Evolutionary conservation across 1,140 invertebrate genomes (phyloP).

Genomic region (Grapholita molesta): DNA sequence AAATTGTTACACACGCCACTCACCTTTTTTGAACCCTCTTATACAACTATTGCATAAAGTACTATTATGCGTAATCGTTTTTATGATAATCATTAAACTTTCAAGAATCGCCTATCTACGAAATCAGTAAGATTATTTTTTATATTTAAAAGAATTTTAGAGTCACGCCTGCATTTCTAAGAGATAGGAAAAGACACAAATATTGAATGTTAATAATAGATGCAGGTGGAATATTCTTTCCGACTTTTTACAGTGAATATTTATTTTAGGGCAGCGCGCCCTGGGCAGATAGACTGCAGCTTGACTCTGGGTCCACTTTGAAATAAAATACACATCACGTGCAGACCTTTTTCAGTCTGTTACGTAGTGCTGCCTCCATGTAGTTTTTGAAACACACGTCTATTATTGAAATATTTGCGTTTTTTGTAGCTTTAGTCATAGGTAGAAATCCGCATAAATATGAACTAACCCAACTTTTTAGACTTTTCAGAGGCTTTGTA

Average conservation of each 20-base stretch:
- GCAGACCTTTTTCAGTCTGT: not conserved
- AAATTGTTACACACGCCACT: too few species aligned
- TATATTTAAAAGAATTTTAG: not conserved
- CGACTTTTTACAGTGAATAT: not conserved
- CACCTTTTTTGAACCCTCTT: too few species aligned
- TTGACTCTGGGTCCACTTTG: not conserved
- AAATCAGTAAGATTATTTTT: not conserved
- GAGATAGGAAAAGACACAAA: not conserved
- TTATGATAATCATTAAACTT: not conserved
- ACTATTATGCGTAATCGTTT: not conserved
- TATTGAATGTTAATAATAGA: slow-evolving; percentile 10
- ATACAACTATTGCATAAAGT: too few species aligned
- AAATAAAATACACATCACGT: slow-evolving; percentile 5
- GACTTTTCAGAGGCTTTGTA: too few species aligned
- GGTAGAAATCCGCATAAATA: too few species aligned
- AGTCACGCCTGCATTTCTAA: not conserved
- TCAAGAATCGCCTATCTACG: not conserved
- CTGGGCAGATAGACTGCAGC: slow-evolving; percentile 6
- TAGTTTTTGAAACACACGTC: too few species aligned
- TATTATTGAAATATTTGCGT: too few species aligned
- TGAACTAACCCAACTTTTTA: too few species aligned
- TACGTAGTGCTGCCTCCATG: too few species aligned
- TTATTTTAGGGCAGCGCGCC: not conserved
- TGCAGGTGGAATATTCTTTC: not conserved
- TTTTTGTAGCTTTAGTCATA: too few species aligned